Conservation (phyloP, 2,113 vertebrate species). For the Collichthys lucidus region DNA sequence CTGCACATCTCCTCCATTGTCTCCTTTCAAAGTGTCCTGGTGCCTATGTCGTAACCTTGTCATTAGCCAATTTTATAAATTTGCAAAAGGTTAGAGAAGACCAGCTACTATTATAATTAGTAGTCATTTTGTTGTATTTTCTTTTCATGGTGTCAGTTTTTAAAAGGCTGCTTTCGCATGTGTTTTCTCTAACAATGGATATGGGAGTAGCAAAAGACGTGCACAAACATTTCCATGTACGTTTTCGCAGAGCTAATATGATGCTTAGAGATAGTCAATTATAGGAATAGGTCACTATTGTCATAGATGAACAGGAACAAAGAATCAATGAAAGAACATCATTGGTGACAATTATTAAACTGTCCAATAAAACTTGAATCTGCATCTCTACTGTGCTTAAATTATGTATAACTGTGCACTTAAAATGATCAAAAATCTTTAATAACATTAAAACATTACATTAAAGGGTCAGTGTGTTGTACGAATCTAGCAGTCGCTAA, state of each 20-base stretch:
- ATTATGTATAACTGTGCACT: background rate
- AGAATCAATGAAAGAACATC: background rate
- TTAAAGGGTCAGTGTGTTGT: too few relatives aligned
- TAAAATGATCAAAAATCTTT: background rate
- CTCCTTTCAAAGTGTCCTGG: slow-evolving; percentile 61
- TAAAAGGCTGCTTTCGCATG: slow-evolving; percentile 47
- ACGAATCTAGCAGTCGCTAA: too few relatives aligned
- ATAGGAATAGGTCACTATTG: background rate
- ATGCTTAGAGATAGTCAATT: slow-evolving; percentile 19
- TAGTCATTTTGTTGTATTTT: slow-evolving; percentile 57
- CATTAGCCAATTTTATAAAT: slow-evolving; percentile 78
- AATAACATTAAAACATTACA: background rate
- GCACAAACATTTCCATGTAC: slow-evolving; percentile 31
- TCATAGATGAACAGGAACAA: background rate
- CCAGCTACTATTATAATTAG: slow-evolving; percentile 69
- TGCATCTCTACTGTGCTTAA: background rate
- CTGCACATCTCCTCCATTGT: slow-evolving; percentile 54
- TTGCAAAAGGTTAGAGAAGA: slow-evolving; percentile 69
- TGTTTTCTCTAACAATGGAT: slow-evolving; percentile 41
- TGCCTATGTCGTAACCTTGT: slow-evolving; percentile 70
- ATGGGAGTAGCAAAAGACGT: slow-evolving; percentile 12
- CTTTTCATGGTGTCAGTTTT: slow-evolving; percentile 54
- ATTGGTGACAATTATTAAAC: background rate
- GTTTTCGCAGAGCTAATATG: slow-evolving; percentile 34
- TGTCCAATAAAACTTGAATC: background rate